A percentile compares a stretch with the other conserved stretches of the same genome.
phyloP scores from a whole-genome alignment of 2,113 vertebrate species.

The Boulengeromyrus knoepffleri region DNA sequence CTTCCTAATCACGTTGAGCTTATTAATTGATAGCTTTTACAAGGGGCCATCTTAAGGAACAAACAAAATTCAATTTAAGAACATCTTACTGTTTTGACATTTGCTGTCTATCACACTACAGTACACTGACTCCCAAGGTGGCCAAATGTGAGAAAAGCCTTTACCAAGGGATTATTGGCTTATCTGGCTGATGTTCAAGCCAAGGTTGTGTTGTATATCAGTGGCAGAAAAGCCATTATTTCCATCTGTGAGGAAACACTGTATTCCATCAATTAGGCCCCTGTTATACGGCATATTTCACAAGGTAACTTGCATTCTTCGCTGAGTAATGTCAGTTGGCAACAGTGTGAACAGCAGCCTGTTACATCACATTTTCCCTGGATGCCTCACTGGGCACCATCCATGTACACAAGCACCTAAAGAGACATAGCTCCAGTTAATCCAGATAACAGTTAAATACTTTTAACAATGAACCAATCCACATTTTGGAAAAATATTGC shows the following conservation, averaged over 20 bases:
- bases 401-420: neutral
- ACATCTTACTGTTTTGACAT: neutral
- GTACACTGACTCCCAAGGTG: neutral
- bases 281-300: neutral
- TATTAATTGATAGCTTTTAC: neutral
- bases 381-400: neutral
- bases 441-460: neutral
- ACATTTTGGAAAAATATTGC: neutral
- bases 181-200: neutral
- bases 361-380: neutral
- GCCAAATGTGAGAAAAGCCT: neutral
- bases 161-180: neutral
- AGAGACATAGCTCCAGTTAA: neutral
- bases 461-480: neutral
- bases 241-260: neutral
- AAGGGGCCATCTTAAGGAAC: neutral
- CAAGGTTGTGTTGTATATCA: neutral
- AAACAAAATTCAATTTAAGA: neutral
- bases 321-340: neutral
- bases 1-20: neutral
- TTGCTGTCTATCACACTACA: neutral
- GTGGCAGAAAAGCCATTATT: neutral
- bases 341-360: neutral
- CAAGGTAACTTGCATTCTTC: neutral
- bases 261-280: neutral